Base-by-base conservation (phyloP, 2,888 invertebrate genomes). In the Fabriciana adippe region DNA sequence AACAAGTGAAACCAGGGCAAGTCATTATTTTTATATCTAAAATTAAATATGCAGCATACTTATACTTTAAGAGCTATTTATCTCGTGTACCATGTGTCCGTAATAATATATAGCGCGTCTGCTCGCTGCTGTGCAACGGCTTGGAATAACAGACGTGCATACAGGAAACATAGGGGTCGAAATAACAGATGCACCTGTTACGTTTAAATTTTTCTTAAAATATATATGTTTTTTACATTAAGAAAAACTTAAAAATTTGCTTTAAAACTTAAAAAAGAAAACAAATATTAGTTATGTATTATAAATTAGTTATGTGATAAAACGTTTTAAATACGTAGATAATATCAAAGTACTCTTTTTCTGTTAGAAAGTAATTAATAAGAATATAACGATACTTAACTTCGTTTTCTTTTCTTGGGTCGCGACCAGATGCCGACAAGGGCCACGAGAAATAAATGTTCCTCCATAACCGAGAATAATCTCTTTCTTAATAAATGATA, bases 121-220 rank as follows among this genome's bases (percentile, higher is more conserved):
- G 64, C 48, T 64, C 66, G 53, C 69, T 61, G 47, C 61, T 59
- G 67, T 67, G 71, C 68, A 68, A 65, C 68, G 68, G 63, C 55
- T 66, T 70, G 71, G 70, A 74, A 74, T 69, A 71, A 71, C 69
- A 68, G 65, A 62, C 60, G 72, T 54, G 61, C 64, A 64, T 61
- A 16, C 18, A 18, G 56, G 45, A 53, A 72, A 71, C 57, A 68
- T 61, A 73, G 66, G 65, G 66, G 35, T 21, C 41, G 41, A 53
- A 55, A 60, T 53, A 68, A 48, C 60, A 47, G 53, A 26, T 41
- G 16, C 15, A 1, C 6, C 45, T 48, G 15, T 16, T n/a, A 47
- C 18, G 31, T 6, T 31, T 26, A 16, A 16, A 11, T 26, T 16
- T 60, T 60, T 48, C 21, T 21, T 59, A 21, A 26, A 55, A 60